Evolutionary conservation across 2,113 vertebrate genomes (phyloP), one percentile per base, ranked within the genome.

Genomic region (Percopsis transmontana): DNA sequence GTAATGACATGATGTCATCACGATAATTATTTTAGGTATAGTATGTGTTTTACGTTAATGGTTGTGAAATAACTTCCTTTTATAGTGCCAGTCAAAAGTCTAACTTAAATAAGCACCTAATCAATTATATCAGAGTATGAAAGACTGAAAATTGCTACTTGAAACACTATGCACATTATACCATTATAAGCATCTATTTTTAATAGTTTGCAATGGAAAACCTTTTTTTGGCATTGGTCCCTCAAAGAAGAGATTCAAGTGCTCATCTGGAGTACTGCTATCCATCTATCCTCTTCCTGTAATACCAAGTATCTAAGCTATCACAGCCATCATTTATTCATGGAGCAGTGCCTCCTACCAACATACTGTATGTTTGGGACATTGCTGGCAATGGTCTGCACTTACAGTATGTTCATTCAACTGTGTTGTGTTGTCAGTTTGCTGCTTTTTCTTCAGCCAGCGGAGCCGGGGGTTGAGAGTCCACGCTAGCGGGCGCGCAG

Each of bases 311-410:
- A 50, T 51, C 20, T 42, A 52, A 63, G 68, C 45, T 24, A 57
- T 41, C 19, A 5, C 8, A 39, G 5, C n/a, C 18, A 58, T 66
- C 57, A 66, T 51, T 66, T 66, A 72, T 72, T 72, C 38, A 72
- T 60, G 47, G 20, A 1, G 18, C n/a, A 13, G 24, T 33, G 16
- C 23, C n/a, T 58, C 33, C 2, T 38, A 48, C 40, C 41, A 18
- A 3, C 20, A 39, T 40, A n/a, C n/a, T n/a, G n/a, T n/a, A 24
- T 18, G 44, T 20, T 21, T 12, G 12, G 11, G 12, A 24, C 15
- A n/a, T 19, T 38, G 38, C 45, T 20, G 19, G 2, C 10, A 1
- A 27, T 16, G 33, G 10, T 42, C n/a, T 42, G 52, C 52, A 54
- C 11, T 13, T 23, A 24, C 52, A 14, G 52, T 54, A 24, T 52